phyloP scores from a whole-genome alignment of 30 jellyfish, hydroid and myxozoan species.

The Kudoa iwatai region DNA sequence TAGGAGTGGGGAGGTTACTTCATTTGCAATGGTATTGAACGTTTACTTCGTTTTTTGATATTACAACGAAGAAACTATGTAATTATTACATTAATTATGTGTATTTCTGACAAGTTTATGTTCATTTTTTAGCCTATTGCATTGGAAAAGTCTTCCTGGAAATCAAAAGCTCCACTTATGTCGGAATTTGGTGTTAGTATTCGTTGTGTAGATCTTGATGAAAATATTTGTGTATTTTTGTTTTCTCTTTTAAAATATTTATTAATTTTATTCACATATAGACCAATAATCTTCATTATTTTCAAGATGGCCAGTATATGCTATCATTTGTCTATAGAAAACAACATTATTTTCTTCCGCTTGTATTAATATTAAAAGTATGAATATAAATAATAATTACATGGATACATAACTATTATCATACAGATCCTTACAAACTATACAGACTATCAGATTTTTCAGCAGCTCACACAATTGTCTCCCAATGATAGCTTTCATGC shows the following conservation, averaged over 20 bases:
- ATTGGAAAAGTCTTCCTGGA: slow-evolving; percentile 56
- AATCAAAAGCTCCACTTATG: slow-evolving; percentile 28
- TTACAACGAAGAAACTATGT: slow-evolving; percentile 61
- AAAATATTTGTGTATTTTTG: slow-evolving; percentile 7
- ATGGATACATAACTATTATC: not conserved
- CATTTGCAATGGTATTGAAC: slow-evolving; percentile 51
- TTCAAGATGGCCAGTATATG: slow-evolving; percentile 20
- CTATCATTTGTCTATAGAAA: slow-evolving; percentile 28
- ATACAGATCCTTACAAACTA: no score
- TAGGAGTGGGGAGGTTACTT: slow-evolving; percentile 62
- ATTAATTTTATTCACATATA: slow-evolving; percentile 2
- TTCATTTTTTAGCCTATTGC: slow-evolving; percentile 28
- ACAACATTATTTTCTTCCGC: slow-evolving; percentile 59
- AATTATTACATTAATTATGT: slow-evolving; percentile 1
- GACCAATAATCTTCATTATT: slow-evolving; percentile 44
- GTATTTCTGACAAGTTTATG: not conserved
- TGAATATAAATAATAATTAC: not conserved
- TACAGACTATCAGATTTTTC: no score
- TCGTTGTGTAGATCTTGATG: slow-evolving; percentile 25
- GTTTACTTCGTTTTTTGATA: slow-evolving; percentile 30
- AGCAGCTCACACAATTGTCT: no score
- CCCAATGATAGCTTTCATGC: no score
- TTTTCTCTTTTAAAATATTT: not conserved
- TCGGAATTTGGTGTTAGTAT: slow-evolving; percentile 67
- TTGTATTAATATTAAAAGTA: slow-evolving; percentile 13